These are phyloP conservation scores for Polydrusus cervinus DNA, from an alignment of 2,888 invertebrate genomes.

Conservation along the genomic window DNA sequence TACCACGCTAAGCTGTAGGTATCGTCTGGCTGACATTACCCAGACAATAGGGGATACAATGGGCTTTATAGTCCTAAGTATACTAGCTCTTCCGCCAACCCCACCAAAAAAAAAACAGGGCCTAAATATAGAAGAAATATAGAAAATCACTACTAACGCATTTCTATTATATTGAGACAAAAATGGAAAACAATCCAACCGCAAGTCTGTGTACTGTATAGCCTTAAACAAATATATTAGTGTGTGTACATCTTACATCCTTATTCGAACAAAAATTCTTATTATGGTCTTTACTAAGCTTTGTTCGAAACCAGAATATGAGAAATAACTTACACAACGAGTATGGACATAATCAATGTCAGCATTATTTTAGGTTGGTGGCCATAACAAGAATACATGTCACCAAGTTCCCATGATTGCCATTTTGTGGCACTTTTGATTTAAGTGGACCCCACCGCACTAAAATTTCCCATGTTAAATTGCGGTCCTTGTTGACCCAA, in stretches of 20 bases:
- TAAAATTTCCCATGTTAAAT: too few relatives aligned
- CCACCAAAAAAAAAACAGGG: neutral
- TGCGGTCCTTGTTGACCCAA: too few relatives aligned
- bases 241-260: neutral
- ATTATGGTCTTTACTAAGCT: neutral
- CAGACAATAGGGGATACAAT: too few relatives aligned
- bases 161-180: neutral
- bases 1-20: too few relatives aligned
- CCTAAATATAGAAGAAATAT: neutral
- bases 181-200: too few relatives aligned
- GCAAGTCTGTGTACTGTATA: too few relatives aligned
- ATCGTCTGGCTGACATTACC: too few relatives aligned
- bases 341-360: slow-evolving; percentile 4
- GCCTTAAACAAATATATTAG: neutral
- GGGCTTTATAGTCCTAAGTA: too few relatives aligned
- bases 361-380: slow-evolving; percentile 18
- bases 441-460: too few relatives aligned
- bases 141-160: neutral
- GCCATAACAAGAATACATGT: slow-evolving; percentile 25
- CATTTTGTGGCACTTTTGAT: slow-evolving; percentile 33
- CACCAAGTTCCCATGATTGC: slow-evolving; percentile 26
- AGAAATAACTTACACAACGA: slow-evolving; percentile 23
- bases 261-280: neutral
- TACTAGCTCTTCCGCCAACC: too few relatives aligned
- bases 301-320: neutral